Evolutionary conservation across 2,888 invertebrate genomes (phyloP), one percentile per base, ranked within the genome.

Genomic region (Orthosia gothica): DNA sequence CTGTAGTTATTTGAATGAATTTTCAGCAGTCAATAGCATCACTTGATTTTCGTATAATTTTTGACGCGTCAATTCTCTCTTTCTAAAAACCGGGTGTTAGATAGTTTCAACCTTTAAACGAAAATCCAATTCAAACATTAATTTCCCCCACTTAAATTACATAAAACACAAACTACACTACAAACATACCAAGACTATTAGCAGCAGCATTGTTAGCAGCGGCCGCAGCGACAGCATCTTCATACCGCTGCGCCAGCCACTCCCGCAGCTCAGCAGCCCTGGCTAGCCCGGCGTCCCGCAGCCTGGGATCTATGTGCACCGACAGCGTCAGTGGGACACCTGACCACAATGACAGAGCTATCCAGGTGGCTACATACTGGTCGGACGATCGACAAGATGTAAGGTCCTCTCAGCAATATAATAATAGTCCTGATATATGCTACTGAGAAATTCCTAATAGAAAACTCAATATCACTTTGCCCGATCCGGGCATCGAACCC

Each of bases 221-320:
- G 16, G 98, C 98, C 12, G 98, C 98, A 68, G 98, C 98, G 76
- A 99, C 98, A 2, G 99, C 99, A 94, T 98, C 98, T 89, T 99
- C 98, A 90, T 99, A 97, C 81, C 98, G 97, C 92, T 97, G 98
- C 91, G 98, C 97, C 92, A 99, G 98, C 99, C 99, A 99, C 75
- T 96, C 97, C 85, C 97, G 97, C 92, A 99, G 97, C 90, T 98
- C 98, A 26, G 94, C 94, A 86, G 98, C 97, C 85, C 98, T 98
- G 70, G 97, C 97, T 91, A 98, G 97, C 55, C 98, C 97, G 75
- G 98, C 97, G 88, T 98, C 97, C 89, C 98, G 98, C 84, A 99
- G 97, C 90, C 98, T 97, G 76, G 99, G 98, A 98, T 99, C 99
- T 98, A 93, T 87, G 91, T 90, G 88, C 92, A 93, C 89, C 93